A percentile compares a stretch with the other conserved stretches of the same genome.
Conservation (phyloP, 2,113 vertebrate genomes). For the Probosciger aterrimus region DNA sequence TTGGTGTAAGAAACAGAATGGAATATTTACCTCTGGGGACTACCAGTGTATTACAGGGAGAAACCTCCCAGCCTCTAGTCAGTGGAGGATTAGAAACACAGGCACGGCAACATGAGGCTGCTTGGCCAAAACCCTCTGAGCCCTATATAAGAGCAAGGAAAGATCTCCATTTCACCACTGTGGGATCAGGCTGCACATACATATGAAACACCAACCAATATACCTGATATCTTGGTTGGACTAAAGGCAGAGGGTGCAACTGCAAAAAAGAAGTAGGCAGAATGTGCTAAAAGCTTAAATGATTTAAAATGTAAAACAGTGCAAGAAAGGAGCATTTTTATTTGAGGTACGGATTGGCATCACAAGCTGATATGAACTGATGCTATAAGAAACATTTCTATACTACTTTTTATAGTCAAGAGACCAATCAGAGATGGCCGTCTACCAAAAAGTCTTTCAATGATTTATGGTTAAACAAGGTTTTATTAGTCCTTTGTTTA, state of each 20-base stretch:
- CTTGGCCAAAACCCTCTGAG: neutral
- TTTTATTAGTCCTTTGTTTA: neutral
- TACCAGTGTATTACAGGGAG: neutral
- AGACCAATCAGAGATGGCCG: neutral
- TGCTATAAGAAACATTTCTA: neutral
- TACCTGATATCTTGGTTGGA: neutral
- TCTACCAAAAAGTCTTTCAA: neutral
- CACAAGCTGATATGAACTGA: neutral
- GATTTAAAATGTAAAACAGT: neutral
- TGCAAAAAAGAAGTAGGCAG: neutral
- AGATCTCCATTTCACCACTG: neutral
- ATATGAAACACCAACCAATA: neutral
- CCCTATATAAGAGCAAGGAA: neutral
- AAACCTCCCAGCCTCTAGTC: neutral
- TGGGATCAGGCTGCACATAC: fast-evolving
- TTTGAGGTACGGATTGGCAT: neutral
- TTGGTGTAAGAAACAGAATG: fast-evolving
- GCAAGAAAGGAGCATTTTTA: neutral
- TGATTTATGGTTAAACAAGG: neutral
- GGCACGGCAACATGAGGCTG: neutral
- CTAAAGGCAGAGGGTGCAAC: neutral
- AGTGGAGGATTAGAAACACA: neutral
- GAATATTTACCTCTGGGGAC: neutral
- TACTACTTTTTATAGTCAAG: neutral
- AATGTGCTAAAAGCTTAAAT: neutral